Evolutionary conservation across 1,140 invertebrate species (phyloP), one percentile per base, ranked within the genome.

Genomic region (Pseudomyrmex dendroicus): DNA sequence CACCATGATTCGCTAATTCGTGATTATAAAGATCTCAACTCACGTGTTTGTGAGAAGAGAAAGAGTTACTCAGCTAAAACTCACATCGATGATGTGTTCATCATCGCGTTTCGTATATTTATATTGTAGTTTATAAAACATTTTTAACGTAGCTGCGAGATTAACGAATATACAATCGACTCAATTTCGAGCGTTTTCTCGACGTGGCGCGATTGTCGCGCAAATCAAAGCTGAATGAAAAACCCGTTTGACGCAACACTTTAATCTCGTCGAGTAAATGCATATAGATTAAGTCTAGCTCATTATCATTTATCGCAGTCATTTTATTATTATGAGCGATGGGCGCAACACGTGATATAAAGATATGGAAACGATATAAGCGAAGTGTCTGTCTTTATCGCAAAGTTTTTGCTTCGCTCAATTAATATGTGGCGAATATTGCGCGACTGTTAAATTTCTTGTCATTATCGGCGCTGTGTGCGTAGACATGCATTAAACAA

Each of bases 1-100:
- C 61, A 46, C 2, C 52, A 59, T 59, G 44, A 78, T 78, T 67
- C 20, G 13, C 56, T 78, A 78, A 78, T 78, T 57, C 25, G 9
- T 22, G 9, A 59, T 59, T 57, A 70, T 17, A 3, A 68, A 66
- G 22, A 10, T 46, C 5, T 48, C 56, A 20, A 78, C 12, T 44
- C n/a, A 48, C 13, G 17, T 22, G n/a, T 35, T 35, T 0, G 20
- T 63, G 9, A 2, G 9, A 17, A 20, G 35, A n/a, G 17, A 35
- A 57, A 5, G 61, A 61, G 8, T 46, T 46, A 22, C 4, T 61
- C 44, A 5, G 10, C 20, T 72, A 20, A 57, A n/a, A 25, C 50
- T 56, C 22, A 20, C 22, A 44, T 12, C 35, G 7, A 44, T 12
- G 20, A 12, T 35, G 35, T 35, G 35, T 35, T 35, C 35, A 35